Evolutionary conservation across 2,113 vertebrate genomes (phyloP).

Genomic region (Brachyhypopomus gauderio): DNA sequence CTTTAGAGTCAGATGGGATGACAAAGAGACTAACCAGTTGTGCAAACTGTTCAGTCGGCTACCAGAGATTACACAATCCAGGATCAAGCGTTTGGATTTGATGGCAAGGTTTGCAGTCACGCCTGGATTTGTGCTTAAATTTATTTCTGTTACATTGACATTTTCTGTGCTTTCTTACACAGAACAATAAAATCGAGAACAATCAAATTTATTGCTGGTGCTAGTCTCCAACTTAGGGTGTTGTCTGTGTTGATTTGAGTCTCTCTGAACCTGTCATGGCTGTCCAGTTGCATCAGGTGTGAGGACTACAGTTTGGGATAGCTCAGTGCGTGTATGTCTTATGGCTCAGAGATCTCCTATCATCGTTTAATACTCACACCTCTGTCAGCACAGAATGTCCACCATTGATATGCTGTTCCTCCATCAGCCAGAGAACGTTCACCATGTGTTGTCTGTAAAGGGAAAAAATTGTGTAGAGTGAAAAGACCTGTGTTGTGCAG

Average conservation of each 20-base stretch:
- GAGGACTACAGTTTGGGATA: background rate
- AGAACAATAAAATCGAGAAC: background rate
- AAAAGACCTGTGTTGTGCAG: no score
- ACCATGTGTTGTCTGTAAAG: background rate
- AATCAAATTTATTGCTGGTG: background rate
- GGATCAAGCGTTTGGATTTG: no score
- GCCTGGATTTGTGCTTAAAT: no score
- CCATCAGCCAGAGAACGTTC: background rate
- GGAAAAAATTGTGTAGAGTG: no score
- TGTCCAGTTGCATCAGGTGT: background rate
- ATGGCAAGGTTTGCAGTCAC: no score
- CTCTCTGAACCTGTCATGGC: background rate
- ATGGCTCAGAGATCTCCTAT: slow-evolving; percentile 24
- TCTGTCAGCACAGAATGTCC: background rate
- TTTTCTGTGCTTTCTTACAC: no score
- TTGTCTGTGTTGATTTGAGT: background rate
- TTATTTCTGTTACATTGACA: no score
- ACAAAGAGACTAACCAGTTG: no score
- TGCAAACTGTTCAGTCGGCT: no score
- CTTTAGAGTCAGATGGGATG: no score
- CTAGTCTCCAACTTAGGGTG: background rate
- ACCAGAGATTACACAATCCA: no score
- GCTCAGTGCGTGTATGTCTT: background rate
- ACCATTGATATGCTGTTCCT: background rate
- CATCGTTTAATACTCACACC: background rate